A percentile compares a stretch with the other conserved stretches of the same genome.
Conservation (phyloP, 2,113 vertebrate species). For the Hyaena hyaena region DNA sequence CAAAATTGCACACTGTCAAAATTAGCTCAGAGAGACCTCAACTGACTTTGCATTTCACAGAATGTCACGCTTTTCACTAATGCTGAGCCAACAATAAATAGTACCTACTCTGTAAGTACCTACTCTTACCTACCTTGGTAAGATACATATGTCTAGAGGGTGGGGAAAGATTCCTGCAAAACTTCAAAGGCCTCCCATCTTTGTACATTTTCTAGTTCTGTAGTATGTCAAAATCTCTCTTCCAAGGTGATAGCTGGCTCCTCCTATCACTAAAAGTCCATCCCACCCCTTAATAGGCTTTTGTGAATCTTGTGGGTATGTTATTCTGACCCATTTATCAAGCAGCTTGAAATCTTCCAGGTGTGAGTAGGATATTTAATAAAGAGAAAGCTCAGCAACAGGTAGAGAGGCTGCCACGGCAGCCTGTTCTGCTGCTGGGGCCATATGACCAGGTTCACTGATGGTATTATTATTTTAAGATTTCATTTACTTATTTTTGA, state of each 20-base stretch:
- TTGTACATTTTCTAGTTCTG: not conserved
- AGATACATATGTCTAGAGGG: not conserved
- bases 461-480: too few relatives aligned
- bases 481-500: too few relatives aligned
- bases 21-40: not conserved
- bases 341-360: not conserved
- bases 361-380: not conserved
- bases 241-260: not conserved
- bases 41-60: not conserved
- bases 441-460: not conserved
- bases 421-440: not conserved
- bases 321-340: conserved; percentile 13
- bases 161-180: not conserved
- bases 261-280: not conserved
- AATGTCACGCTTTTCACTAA: not conserved
- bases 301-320: not conserved
- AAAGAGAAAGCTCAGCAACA: not conserved
- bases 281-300: not conserved
- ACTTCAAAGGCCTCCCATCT: not conserved
- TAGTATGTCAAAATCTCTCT: not conserved
- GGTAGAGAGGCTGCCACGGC: not conserved
- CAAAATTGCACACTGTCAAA: not conserved
- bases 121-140: not conserved
- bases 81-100: not conserved
- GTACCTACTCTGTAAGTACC: not conserved